These are phyloP conservation scores for Girardinus metallicus DNA, from an alignment of 2,797 vertebrate species.

Conservation along the genomic window DNA sequence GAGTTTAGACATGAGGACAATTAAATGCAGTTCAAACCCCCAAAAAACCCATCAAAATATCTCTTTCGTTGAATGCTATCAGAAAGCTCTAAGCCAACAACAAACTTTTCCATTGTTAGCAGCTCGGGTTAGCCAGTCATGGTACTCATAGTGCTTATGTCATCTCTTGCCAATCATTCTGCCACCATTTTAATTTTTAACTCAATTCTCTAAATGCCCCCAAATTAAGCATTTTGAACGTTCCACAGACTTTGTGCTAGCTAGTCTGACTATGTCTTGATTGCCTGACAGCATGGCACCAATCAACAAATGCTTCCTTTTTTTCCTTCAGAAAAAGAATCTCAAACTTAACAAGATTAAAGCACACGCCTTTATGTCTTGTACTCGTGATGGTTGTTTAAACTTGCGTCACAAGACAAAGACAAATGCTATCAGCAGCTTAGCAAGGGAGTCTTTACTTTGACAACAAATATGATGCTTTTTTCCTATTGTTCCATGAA, in stretches of 20 bases:
- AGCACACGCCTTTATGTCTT: background rate
- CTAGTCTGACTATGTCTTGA: background rate
- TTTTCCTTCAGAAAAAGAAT: background rate
- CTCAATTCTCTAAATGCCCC: background rate
- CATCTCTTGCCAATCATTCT: background rate
- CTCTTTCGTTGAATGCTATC: background rate
- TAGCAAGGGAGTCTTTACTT: background rate
- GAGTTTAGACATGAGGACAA: background rate
- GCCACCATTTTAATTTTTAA: background rate
- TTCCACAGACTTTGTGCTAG: background rate
- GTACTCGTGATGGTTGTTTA: background rate
- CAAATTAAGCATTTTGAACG: background rate
- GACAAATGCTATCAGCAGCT: background rate
- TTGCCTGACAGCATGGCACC: background rate
- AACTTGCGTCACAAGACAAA: background rate
- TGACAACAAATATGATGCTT: background rate
- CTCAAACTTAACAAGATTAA: background rate
- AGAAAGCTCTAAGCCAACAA: background rate
- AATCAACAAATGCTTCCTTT: background rate
- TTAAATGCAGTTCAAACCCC: background rate
- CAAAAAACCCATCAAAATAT: background rate
- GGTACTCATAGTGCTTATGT: background rate
- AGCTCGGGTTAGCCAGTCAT: background rate
- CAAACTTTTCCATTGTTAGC: background rate
- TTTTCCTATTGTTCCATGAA: background rate